Percentiles rank a stretch among this genome's conserved stretches.
Evolutionary conservation across 2,888 invertebrate genomes (phyloP).

Genomic region (Odontocerum albicorne): DNA sequence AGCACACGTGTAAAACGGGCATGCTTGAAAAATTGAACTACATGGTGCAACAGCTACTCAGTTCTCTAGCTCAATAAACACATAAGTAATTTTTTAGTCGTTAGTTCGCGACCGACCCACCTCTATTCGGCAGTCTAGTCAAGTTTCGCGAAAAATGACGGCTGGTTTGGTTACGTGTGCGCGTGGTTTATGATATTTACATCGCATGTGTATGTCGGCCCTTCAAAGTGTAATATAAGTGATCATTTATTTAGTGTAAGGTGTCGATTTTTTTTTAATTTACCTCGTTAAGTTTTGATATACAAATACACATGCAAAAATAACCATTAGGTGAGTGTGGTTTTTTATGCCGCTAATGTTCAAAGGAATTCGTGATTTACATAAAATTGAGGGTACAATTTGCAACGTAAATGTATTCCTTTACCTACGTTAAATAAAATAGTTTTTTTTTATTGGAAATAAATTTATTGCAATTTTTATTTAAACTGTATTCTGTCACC

Average conservation of each 20-base stretch:
- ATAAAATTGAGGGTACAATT: too few species aligned
- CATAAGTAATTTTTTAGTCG: too few species aligned
- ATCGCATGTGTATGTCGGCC: constrained; percentile 36
- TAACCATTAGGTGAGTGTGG: constrained; percentile 27
- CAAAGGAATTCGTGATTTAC: constrained; percentile 2
- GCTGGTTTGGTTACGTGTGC: constrained; percentile 59
- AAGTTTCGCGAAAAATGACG: constrained; percentile 59
- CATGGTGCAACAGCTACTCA: too few species aligned
- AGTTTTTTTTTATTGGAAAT: too few species aligned
- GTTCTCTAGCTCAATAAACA: too few species aligned
- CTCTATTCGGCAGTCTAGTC: constrained; percentile 4
- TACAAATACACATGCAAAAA: constrained; percentile 27
- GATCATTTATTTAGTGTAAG: constrained; percentile 30
- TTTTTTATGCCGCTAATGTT: constrained; percentile 7
- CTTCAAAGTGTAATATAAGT: constrained; percentile 24
- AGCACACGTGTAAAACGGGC: too few species aligned
- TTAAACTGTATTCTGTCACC: too few species aligned
- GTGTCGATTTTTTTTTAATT: constrained; percentile 15
- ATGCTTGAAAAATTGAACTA: too few species aligned
- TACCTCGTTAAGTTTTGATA: constrained; percentile 18
- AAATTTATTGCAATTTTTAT: too few species aligned
- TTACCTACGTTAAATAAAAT: too few species aligned
- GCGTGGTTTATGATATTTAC: constrained; percentile 60
- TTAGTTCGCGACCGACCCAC: constrained; percentile 1
- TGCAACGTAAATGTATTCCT: too few species aligned